phyloP scores from a whole-genome alignment of 2,113 vertebrate genomes.

The Barnardius zonarius region DNA sequence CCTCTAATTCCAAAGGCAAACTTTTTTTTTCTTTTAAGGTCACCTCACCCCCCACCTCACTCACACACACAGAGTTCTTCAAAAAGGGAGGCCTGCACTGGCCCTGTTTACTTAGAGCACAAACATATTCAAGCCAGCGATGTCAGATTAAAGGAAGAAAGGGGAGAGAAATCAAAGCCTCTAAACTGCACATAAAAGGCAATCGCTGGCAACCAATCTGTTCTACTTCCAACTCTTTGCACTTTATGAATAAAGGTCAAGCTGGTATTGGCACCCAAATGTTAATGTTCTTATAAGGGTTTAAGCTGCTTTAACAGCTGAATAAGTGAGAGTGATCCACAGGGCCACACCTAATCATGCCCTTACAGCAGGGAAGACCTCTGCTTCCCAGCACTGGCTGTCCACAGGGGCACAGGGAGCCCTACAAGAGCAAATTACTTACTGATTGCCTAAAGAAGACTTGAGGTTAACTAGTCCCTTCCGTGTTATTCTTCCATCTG shows the following conservation, averaged over 20 bases:
- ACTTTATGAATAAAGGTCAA: conserved; percentile 85
- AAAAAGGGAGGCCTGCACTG: conserved; percentile 71
- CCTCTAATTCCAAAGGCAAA: conserved; percentile 81
- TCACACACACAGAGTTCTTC: conserved; percentile 63
- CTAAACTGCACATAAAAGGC: conserved; percentile 83
- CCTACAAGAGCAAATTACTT: background rate
- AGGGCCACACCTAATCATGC: conserved; percentile 73
- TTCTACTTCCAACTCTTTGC: conserved; percentile 83
- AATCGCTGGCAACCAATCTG: conserved; percentile 81
- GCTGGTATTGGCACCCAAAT: conserved; percentile 83
- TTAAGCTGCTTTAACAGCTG: conserved; percentile 86
- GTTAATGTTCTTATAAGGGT: conserved; percentile 84
- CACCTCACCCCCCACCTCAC: conserved; percentile 62
- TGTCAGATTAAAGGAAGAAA: conserved; percentile 89
- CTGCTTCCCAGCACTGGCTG: background rate
- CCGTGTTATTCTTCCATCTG: background rate
- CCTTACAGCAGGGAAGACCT: conserved; percentile 20
- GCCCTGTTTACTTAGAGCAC: conserved; percentile 85
- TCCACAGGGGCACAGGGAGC: background rate
- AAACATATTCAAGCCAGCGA: conserved; percentile 81
- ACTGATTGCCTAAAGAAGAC: background rate
- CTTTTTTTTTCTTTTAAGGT: conserved; percentile 73
- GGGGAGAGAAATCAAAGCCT: conserved; percentile 81
- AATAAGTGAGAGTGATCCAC: conserved; percentile 79
- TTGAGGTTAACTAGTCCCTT: background rate